phyloP scores from a whole-genome alignment of 2,113 vertebrate genomes.

The Odocoileus virginianus region DNA sequence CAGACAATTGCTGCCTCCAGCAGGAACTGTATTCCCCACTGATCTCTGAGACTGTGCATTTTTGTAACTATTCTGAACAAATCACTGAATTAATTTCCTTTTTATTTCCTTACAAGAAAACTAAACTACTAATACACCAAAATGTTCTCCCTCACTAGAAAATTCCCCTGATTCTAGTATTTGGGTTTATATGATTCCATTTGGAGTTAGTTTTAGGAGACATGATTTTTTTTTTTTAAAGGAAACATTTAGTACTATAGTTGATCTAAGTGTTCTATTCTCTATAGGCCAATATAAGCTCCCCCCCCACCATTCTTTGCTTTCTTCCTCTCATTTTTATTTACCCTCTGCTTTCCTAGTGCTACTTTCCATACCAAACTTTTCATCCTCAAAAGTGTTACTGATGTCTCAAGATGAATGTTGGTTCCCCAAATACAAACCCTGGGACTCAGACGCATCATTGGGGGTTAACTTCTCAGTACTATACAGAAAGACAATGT shows the following conservation, averaged over 20 bases:
- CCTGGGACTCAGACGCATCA: neutral
- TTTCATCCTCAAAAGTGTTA: neutral
- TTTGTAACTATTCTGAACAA: neutral
- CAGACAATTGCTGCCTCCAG: neutral
- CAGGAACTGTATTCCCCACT: neutral
- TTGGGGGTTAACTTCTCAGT: neutral
- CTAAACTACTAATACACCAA: neutral
- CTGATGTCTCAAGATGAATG: neutral
- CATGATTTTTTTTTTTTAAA: neutral
- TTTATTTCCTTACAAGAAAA: conserved; percentile 41
- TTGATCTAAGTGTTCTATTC: neutral
- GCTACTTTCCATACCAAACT: neutral
- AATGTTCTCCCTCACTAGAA: neutral
- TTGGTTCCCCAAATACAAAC: neutral
- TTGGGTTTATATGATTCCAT: neutral
- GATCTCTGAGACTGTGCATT: neutral
- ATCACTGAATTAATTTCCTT: neutral
- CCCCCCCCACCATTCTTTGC: neutral
- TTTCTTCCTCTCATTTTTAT: neutral
- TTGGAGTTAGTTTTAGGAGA: neutral
- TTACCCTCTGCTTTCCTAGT: neutral
- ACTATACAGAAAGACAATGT: neutral
- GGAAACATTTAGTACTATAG: neutral
- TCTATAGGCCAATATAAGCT: neutral
- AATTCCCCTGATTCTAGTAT: neutral